These are phyloP conservation scores for Lemur catta DNA, from an alignment of 2,797 vertebrate species.

Conservation along the genomic window DNA sequence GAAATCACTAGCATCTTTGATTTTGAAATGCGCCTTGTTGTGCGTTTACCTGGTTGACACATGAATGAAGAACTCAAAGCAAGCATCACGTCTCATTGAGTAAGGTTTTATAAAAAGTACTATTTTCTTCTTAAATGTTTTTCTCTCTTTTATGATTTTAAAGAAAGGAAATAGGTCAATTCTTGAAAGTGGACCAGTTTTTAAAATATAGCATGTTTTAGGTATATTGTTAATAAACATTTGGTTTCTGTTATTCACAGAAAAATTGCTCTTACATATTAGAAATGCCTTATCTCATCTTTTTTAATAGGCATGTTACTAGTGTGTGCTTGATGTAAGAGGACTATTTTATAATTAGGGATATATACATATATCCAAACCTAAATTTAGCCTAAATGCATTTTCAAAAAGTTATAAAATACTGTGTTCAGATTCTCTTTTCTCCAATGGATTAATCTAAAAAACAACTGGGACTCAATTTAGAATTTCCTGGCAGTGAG, in stretches of 20 bases:
- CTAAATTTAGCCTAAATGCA: constrained; percentile 79
- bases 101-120: constrained; percentile 34
- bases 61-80: constrained; percentile 15
- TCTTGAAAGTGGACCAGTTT: neutral
- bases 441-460: constrained; percentile 83
- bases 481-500: constrained; percentile 84
- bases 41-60: constrained; percentile 13
- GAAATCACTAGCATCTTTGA: constrained; percentile 56
- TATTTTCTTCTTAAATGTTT: constrained; percentile 31
- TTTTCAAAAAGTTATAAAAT: constrained; percentile 84
- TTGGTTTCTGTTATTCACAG: constrained; percentile 15
- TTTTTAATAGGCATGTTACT: constrained; percentile 69
- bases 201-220: constrained; percentile 8
- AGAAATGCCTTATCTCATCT: constrained; percentile 53
- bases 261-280: constrained; percentile 10
- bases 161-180: constrained; percentile 46
- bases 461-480: constrained; percentile 85
- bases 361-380: constrained; percentile 68
- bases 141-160: neutral
- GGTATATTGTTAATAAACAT: constrained; percentile 22
- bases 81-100: constrained; percentile 5
- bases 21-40: constrained; percentile 44
- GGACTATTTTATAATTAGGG: constrained; percentile 78
- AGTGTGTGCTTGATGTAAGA: constrained; percentile 60
- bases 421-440: constrained; percentile 77